These are phyloP conservation scores for Ariopsis seemanni DNA, from an alignment of 2,113 vertebrate species.

Conservation along the genomic window DNA sequence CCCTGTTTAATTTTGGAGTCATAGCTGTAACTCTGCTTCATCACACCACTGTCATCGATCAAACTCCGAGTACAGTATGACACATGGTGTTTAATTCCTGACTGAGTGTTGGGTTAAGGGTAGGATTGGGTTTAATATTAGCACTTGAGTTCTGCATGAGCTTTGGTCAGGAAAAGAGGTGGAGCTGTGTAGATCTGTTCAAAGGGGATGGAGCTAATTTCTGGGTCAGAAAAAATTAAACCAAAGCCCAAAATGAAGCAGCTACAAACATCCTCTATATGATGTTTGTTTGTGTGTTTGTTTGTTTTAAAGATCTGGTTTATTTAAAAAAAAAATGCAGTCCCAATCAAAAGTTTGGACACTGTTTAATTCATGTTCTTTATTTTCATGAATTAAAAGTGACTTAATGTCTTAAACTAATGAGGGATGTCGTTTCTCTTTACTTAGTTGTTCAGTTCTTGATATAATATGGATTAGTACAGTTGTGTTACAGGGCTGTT, in stretches of 20 bases:
- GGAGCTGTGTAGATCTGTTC: not conserved
- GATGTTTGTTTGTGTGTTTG: not conserved
- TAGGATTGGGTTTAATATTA: not conserved
- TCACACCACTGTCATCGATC: not conserved
- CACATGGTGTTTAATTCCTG: not conserved
- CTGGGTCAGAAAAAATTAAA: not conserved
- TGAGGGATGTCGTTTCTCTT: too few species aligned
- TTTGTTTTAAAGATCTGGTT: too few species aligned
- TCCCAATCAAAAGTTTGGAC: too few species aligned
- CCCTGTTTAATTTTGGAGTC: not conserved
- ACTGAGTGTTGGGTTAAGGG: not conserved
- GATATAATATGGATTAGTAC: too few species aligned
- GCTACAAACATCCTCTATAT: not conserved
- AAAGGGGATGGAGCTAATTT: not conserved
- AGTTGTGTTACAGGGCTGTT: too few species aligned
- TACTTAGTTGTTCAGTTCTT: too few species aligned
- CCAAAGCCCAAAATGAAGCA: not conserved
- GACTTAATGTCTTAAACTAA: too few species aligned
- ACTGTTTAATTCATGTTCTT: too few species aligned
- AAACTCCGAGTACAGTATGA: not conserved
- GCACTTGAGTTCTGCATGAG: not conserved
- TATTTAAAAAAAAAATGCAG: too few species aligned
- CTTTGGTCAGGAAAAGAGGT: not conserved
- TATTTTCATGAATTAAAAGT: too few species aligned
- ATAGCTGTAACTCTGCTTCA: not conserved